Base-by-base conservation (phyloP, 2,797 vertebrate species). In the Myripristis murdjan region DNA sequence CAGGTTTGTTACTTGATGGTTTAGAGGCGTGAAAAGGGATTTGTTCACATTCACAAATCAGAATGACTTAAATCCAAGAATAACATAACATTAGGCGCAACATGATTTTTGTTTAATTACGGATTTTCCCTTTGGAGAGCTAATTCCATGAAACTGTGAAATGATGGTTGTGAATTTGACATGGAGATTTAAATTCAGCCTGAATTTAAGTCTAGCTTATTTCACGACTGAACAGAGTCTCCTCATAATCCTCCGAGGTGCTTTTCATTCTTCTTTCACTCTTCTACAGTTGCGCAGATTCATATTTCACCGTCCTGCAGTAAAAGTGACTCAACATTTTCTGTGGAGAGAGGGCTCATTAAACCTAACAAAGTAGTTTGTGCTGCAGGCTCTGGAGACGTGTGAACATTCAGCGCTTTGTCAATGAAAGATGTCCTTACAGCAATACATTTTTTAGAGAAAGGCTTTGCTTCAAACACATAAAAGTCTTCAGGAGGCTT, bases 151-250 rank as follows among this genome's bases (percentile, higher is more conserved):
- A 43, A 43, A 35, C 6, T 35, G 41, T 24, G 33, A 41, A n/a
- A 26, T 52, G 5, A 41, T 15, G 3, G 37, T 11, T 35, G 6
- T 35, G 8, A 35, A 35, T 35, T 9, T 6, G 33, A 52, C 33
- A 3, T 18, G 18, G 35, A n/a, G 10, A 59, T 43, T 53, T 69
- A 56, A 44, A 60, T 33, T 60, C 57, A 24, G 56, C 1, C 57
- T 3, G 20, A 4, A 6, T 18, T 35, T 26, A 31, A 31, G 28
- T n/a, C n/a, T 35, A 9, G 43, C 46, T 28, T 41, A 20, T 23
- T 47, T 60, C 23, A 31, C 31, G 52, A 63, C 24, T 52, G 22
- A 43, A 53, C 16, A 66, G 7, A 65, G 2, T 23, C 63, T 23
- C 63, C 11, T 14, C 10, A 23, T 28, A 69, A 53, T 60, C 46